These are phyloP conservation scores for Chaetura pelagica DNA, from an alignment of 2,113 vertebrate species.

Conservation along the genomic window DNA sequence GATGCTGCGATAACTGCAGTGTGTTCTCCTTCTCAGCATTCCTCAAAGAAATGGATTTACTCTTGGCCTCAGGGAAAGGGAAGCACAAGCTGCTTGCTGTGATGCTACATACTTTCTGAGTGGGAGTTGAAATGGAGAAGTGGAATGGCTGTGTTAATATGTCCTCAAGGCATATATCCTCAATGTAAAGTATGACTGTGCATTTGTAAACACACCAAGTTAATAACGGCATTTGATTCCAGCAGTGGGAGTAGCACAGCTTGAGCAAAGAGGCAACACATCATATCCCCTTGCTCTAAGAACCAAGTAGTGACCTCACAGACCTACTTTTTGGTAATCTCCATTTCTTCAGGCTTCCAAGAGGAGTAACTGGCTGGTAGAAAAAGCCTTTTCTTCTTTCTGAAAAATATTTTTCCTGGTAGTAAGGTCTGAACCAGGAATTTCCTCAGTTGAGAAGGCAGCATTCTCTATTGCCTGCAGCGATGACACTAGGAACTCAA, in stretches of 20 bases:
- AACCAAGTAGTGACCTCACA: background rate
- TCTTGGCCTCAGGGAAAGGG: background rate
- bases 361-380: background rate
- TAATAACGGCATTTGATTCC: conserved; percentile 8
- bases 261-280: background rate
- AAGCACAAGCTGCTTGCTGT: background rate
- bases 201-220: conserved; percentile 33
- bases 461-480: background rate
- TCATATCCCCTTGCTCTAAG: background rate
- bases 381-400: background rate
- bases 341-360: background rate
- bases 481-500: background rate
- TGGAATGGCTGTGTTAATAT: conserved; percentile 1
- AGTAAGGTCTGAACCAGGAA: background rate
- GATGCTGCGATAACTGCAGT: background rate
- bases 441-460: background rate
- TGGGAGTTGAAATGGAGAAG: background rate
- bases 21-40: background rate
- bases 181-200: background rate
- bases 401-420: background rate
- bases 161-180: background rate
- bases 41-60: background rate
- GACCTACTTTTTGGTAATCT: background rate
- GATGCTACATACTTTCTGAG: background rate
- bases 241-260: background rate